These are phyloP conservation scores for Craterocephalus amniculus DNA, from an alignment of 2,797 vertebrate genomes.

Conservation along the genomic window DNA sequence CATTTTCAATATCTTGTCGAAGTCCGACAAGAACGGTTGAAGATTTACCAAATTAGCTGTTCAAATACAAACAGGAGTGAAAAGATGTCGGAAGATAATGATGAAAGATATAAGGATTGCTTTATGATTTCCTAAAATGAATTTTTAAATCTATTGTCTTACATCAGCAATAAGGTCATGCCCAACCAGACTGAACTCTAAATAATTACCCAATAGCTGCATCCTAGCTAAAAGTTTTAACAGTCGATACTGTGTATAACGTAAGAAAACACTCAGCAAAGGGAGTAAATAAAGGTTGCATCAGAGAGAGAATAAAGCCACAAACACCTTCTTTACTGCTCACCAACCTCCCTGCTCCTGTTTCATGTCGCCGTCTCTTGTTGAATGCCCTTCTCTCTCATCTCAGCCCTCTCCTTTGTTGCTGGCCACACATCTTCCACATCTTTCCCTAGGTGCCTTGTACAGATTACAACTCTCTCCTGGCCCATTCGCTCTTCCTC, in stretches of 20 bases:
- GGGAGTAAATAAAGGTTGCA: too few relatives aligned
- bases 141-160: not conserved
- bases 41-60: too few relatives aligned
- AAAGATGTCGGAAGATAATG: too few relatives aligned
- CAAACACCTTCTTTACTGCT: conserved; percentile 9
- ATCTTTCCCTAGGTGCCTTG: conserved; percentile 47
- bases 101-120: too few relatives aligned
- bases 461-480: conserved; percentile 64
- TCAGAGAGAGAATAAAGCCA: not conserved
- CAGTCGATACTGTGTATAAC: not conserved
- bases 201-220: not conserved
- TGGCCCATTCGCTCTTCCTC: conserved; percentile 34
- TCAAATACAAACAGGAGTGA: too few relatives aligned
- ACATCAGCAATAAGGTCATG: not conserved
- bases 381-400: conserved; percentile 3
- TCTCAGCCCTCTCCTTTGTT: conserved; percentile 36
- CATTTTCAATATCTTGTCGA: not conserved
- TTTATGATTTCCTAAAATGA: too few relatives aligned
- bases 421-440: conserved; percentile 42
- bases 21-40: too few relatives aligned
- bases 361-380: conserved; percentile 9
- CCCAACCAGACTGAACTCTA: not conserved
- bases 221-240: not conserved
- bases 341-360: conserved; percentile 10
- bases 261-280: not conserved